Percentiles rank a stretch among this genome's conserved stretches.
Conservation (phyloP, 2,797 vertebrate species). For the Anniella stebbinsi region DNA sequence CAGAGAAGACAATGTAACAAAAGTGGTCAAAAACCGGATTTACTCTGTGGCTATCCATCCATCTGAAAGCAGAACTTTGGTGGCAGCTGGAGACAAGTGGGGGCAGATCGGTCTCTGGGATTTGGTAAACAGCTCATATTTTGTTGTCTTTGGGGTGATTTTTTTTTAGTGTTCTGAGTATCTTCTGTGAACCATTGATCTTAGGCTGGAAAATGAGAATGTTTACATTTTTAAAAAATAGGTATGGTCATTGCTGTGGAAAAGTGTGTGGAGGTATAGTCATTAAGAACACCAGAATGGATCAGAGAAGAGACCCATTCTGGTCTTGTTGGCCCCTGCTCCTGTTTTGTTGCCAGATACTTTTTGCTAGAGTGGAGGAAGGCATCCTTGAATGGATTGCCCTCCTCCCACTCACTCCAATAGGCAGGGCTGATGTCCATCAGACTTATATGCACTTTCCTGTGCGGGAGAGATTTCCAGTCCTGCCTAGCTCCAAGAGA, state of each 20-base stretch:
- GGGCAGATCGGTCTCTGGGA: constrained; percentile 91
- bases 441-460: too few species aligned
- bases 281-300: not conserved
- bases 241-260: not conserved
- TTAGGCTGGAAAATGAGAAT: not conserved
- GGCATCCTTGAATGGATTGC: too few species aligned
- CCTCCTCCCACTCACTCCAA: too few species aligned
- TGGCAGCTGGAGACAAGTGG: constrained; percentile 86
- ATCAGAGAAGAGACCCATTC: too few species aligned
- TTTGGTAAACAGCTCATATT: constrained; percentile 77
- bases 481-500: too few species aligned
- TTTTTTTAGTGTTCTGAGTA: not conserved
- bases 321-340: not conserved
- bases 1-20: constrained; percentile 76
- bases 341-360: not conserved
- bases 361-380: too few species aligned
- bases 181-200: not conserved
- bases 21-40: constrained; percentile 84
- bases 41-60: constrained; percentile 89
- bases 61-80: constrained; percentile 79
- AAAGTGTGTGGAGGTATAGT: not conserved
- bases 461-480: too few species aligned
- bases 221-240: not conserved
- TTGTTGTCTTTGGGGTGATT: too few species aligned
- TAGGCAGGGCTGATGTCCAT: too few species aligned